Conservation (phyloP, 2,797 vertebrate species). For the Catharus ustulatus region DNA sequence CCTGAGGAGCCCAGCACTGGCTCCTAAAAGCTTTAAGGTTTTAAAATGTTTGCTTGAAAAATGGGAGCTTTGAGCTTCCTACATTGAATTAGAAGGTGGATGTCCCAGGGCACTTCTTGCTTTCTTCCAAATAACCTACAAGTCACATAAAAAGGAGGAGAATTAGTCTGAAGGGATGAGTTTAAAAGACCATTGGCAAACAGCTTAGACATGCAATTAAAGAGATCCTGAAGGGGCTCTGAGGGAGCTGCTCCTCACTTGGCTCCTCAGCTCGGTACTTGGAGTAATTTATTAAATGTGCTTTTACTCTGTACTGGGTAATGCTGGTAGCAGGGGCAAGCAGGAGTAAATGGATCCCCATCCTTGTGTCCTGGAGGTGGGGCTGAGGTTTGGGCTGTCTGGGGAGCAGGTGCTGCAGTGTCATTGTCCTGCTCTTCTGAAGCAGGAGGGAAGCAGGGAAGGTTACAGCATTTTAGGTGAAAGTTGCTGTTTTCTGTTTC, state of each 20-base stretch:
- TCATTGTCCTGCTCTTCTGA: not conserved
- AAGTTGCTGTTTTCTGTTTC: not conserved
- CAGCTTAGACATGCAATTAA: not conserved
- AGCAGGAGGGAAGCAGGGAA: rapidly evolving
- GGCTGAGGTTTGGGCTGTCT: not conserved
- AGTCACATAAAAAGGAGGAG: not conserved
- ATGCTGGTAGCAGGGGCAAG: not conserved
- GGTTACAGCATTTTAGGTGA: not conserved
- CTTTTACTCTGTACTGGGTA: not conserved
- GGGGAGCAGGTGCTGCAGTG: not conserved
- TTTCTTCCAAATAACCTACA: slow-evolving; percentile 36
- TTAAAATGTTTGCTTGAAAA: slow-evolving; percentile 36
- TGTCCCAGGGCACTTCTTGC: slow-evolving; percentile 23
- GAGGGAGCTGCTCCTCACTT: not conserved
- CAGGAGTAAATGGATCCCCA: not conserved
- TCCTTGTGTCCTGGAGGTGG: not conserved
- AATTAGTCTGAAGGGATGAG: slow-evolving; percentile 40
- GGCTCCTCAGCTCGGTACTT: not conserved
- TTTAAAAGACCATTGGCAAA: slow-evolving; percentile 23
- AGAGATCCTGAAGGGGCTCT: slow-evolving; percentile 5
- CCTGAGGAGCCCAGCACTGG: not conserved
- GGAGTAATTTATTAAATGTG: not conserved
- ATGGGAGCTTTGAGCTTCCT: slow-evolving; percentile 12
- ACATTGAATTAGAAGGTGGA: not conserved
- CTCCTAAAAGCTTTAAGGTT: slow-evolving; percentile 34